Evolutionary conservation across 2,797 vertebrate species (phyloP), one percentile per base, ranked within the genome.

Genomic region (Harpagifer antarcticus): DNA sequence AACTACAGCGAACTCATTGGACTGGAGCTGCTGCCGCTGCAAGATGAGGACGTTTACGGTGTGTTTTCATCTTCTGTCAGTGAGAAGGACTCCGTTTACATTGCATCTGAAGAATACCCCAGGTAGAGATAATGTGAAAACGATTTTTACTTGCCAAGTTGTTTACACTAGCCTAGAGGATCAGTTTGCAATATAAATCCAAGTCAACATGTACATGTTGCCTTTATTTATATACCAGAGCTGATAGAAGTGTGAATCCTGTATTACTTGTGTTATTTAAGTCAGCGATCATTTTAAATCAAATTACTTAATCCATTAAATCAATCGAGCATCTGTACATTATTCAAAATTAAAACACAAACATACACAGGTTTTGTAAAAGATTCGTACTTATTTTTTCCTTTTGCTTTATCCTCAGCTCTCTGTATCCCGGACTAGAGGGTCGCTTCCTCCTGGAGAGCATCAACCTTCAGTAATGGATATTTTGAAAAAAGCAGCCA

Each of bases 341-440:
- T 0, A 14, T 74, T 59, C 2, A 45, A 50, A 9, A 31, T 15
- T 56, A 23, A 78, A 61, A 53, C 31, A 68, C 2, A 17, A 53
- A 9, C 52, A 44, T 13, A 63, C 4, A 0, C 12, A 56, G 4
- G 23, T 49, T 55, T 55, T 17, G 12, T 49, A 67, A 67, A 27
- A 54, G 14, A 37, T 14, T 62, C 40, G 31, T 1, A 31, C 33
- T 4, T 42, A 5, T 65, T 19, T 43, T 17, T 23, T 54, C 31
- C 5, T 68, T 58, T 44, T 66, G 7, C 14, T 77, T 77, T 75
- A 4, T 61, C 23, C 61, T 56, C 77, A 99, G 98, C 85, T 95
- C 95, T 60, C 95, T 99, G 74, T 99, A 97, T 90, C 97, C 97
- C 85, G 97, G 98, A 87, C 94, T 99, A 79, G 97, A 99, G 90